A percentile compares a stretch with the other conserved stretches of the same genome.
Conservation (phyloP, 2,888 invertebrate genomes). For the Polyommatus iphigenia region DNA sequence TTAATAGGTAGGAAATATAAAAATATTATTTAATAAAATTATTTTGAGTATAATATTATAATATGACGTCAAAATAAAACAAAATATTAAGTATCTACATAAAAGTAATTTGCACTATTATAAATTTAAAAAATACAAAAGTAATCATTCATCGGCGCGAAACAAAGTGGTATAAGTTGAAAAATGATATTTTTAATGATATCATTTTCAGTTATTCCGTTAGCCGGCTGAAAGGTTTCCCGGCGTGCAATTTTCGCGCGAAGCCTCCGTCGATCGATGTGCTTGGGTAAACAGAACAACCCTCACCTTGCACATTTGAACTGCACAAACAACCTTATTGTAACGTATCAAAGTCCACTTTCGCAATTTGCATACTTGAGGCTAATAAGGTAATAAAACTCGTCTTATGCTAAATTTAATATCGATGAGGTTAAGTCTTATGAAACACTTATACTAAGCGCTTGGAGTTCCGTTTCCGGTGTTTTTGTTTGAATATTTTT, state of each 20-base stretch:
- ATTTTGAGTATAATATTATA: neutral
- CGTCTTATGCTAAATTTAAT: constrained; percentile 35
- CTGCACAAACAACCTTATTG: constrained; percentile 40
- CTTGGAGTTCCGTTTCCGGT: neutral
- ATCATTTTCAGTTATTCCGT: constrained; percentile 56
- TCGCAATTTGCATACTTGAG: constrained; percentile 31
- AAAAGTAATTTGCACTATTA: neutral
- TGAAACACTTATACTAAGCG: constrained; percentile 26
- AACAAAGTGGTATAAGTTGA: neutral
- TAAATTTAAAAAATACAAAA: neutral
- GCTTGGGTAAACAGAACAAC: constrained; percentile 74
- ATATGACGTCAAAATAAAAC: neutral
- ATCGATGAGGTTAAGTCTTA: constrained; percentile 30
- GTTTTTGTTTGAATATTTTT: neutral
- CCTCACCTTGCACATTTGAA: constrained; percentile 55
- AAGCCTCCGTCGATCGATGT: constrained; percentile 71
- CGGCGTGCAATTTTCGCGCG: constrained; percentile 77
- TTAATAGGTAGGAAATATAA: neutral
- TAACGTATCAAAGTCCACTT: constrained; percentile 42
- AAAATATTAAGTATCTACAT: neutral
- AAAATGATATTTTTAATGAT: constrained; percentile 23
- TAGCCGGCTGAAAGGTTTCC: constrained; percentile 52
- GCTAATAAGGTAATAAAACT: constrained; percentile 34
- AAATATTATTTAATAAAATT: neutral
- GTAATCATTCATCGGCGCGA: neutral